Percentiles rank a stretch among this genome's conserved stretches.
These are phyloP conservation scores for Cheilosia vernalis DNA, from an alignment of 2,888 invertebrate species.

Conservation along the genomic window DNA sequence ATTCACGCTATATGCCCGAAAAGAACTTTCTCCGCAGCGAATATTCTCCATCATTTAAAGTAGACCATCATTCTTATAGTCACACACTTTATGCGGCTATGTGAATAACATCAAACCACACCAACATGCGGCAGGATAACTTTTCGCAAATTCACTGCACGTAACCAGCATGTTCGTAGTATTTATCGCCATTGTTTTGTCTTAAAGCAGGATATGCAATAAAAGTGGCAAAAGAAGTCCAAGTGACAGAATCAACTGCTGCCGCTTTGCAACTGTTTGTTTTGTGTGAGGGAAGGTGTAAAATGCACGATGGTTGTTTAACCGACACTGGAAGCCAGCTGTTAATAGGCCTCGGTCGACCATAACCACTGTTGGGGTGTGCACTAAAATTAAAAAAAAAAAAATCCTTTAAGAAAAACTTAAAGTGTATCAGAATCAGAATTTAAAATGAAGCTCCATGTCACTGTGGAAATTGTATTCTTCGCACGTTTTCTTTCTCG, in stretches of 20 bases:
- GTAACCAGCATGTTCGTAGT: background rate
- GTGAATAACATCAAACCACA: background rate
- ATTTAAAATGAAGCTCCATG: background rate
- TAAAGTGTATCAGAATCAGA: background rate
- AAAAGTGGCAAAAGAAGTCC: no score
- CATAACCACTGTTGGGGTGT: no score
- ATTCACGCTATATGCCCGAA: background rate
- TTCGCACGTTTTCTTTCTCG: slow-evolving; percentile 16
- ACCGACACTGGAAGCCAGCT: no score
- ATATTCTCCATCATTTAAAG: background rate
- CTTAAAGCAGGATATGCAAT: no score
- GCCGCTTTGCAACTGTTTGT: no score
- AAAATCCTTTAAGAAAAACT: background rate
- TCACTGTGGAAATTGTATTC: background rate
- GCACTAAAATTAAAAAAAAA: background rate
- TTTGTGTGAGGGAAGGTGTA: no score
- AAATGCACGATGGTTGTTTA: no score
- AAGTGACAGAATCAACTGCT: no score
- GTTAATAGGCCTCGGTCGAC: no score
- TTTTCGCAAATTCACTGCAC: slow-evolving; percentile 27
- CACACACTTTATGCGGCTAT: background rate
- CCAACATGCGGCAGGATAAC: background rate
- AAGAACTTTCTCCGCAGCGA: background rate
- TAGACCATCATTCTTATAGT: background rate
- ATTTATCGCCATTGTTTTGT: no score